Conservation (phyloP, 2,113 vertebrate genomes). For the Xenopus tropicalis region UCB_Xtro_10.0 CM004445.2:55984501-55985000, state of each 20-base stretch:
- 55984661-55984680: constrained; percentile 56
- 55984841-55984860: constrained; percentile 27
- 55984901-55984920: no score
- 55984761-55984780: constrained; percentile 51
- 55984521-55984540: no score
- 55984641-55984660: constrained; percentile 57
- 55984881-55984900: not conserved
- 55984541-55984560: no score
- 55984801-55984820: constrained; percentile 48
- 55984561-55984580: no score
- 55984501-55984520: no score
- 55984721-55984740: constrained; percentile 60
- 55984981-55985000: no score
- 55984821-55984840: constrained; percentile 43
- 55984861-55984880: constrained; percentile 16
- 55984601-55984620: not conserved
- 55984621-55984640: no score
- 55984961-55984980: no score
- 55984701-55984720: constrained; percentile 49
- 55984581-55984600: not conserved
- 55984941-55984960: no score
- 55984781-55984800: constrained; percentile 46
- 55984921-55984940: no score
- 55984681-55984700: constrained; percentile 51
- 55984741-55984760: constrained; percentile 54